Percentiles rank a stretch among this genome's conserved stretches.
Conservation (phyloP, 2,797 vertebrate genomes). For the Acanthis flammea region DNA sequence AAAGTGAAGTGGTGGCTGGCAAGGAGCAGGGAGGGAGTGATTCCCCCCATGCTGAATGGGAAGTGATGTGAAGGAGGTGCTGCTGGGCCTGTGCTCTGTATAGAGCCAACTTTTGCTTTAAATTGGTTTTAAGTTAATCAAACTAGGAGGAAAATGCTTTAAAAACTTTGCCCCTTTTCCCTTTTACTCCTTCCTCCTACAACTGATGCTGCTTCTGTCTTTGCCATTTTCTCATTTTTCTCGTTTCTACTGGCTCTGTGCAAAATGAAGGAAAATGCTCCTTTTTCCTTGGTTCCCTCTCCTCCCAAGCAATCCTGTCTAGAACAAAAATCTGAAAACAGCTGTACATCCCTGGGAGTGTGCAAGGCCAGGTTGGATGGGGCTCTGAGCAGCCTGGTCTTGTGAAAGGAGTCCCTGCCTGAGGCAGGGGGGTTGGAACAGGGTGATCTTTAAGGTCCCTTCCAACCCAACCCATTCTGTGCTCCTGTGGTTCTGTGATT, state of each 20-base stretch:
- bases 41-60: not conserved
- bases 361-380: not conserved
- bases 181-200: not conserved
- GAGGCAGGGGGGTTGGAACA: not conserved
- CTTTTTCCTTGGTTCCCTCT: not conserved
- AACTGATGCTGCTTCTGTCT: not conserved
- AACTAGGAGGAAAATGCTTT: not conserved
- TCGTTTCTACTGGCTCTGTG: not conserved
- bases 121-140: not conserved
- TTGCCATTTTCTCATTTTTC: not conserved
- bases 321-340: not conserved
- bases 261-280: not conserved
- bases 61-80: not conserved
- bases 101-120: not conserved
- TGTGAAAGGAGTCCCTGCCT: not conserved
- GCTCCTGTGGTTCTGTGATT: not conserved
- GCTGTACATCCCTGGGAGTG: not conserved
- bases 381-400: not conserved
- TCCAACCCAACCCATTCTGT: not conserved
- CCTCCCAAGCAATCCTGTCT: not conserved
- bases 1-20: not conserved
- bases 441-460: not conserved
- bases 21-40: not conserved
- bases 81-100: not conserved
- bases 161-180: not conserved